Evolutionary conservation across 2,797 vertebrate genomes (phyloP).

Genomic region (Acrocephalus scirpaceus): DNA sequence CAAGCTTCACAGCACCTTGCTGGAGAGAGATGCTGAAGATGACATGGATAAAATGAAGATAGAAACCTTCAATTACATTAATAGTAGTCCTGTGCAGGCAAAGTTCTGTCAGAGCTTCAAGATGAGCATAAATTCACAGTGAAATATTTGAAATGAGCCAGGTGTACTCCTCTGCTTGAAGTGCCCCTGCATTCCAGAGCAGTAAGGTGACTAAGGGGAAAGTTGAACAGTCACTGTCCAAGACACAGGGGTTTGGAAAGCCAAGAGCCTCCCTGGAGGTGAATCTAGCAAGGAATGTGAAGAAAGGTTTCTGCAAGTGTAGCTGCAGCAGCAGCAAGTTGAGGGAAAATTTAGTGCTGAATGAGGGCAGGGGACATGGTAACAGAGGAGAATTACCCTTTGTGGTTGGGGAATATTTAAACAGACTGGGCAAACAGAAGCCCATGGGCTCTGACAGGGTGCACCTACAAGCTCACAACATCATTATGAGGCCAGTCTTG

Average conservation of each 20-base stretch:
- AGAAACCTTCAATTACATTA: not conserved
- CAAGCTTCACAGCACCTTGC: not conserved
- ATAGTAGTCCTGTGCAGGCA: not conserved
- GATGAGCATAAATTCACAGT: not conserved
- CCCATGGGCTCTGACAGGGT: not conserved
- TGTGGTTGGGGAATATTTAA: not conserved
- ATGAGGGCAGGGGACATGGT: not conserved
- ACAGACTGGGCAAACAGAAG: not conserved
- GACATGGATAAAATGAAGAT: not conserved
- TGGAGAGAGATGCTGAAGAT: not conserved
- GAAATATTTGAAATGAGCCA: not conserved
- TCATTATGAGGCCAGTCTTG: not conserved
- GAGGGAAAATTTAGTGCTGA: not conserved
- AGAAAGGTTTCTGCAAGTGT: not conserved
- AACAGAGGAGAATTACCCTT: not conserved
- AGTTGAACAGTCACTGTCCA: not conserved
- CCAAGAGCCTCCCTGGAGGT: not conserved
- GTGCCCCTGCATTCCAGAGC: not conserved
- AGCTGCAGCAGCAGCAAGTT: not conserved
- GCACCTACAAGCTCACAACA: not conserved
- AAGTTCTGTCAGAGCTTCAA: not conserved
- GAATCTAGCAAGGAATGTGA: not conserved
- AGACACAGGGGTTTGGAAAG: not conserved
- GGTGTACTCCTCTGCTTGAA: not conserved
- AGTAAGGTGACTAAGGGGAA: not conserved